phyloP scores from a whole-genome alignment of 2,797 vertebrate genomes.

The Tympanoctomys barrerae region DNA sequence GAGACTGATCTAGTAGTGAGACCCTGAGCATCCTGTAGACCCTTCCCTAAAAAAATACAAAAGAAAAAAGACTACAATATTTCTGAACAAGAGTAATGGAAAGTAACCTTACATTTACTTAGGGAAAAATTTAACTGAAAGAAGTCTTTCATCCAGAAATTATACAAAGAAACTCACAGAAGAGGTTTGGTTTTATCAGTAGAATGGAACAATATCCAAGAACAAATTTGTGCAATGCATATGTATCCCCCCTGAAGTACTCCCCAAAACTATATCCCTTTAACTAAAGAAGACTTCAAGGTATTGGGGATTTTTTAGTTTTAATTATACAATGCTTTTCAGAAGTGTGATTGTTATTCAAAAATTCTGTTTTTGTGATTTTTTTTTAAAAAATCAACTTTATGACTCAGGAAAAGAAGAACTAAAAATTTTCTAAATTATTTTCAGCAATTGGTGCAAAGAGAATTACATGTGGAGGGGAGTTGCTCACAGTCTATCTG shows the following conservation, averaged over 20 bases:
- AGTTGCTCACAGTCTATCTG: not conserved
- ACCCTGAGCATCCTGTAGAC: no score
- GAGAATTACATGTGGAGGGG: not conserved
- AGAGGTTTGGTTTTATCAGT: not conserved
- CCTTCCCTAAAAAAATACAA: no score
- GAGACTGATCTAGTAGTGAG: no score
- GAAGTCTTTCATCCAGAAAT: slow-evolving; percentile 27
- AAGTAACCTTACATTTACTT: not conserved
- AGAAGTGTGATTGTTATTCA: not conserved
- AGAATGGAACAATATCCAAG: not conserved
- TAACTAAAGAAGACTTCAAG: not conserved
- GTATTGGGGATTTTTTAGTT: not conserved
- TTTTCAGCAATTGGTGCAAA: not conserved
- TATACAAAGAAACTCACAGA: not conserved
- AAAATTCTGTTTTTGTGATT: not conserved
- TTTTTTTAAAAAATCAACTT: not conserved
- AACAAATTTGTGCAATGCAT: not conserved
- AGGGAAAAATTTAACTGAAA: not conserved
- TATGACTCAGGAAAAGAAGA: not conserved
- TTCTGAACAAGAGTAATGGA: not conserved
- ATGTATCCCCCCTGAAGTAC: not conserved
- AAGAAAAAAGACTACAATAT: no score
- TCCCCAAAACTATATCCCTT: not conserved
- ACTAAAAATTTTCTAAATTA: not conserved
- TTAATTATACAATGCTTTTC: slow-evolving; percentile 26